These are phyloP conservation scores for Graptemys geographica DNA, from an alignment of 2,797 vertebrate genomes.

Conservation along the genomic window DNA sequence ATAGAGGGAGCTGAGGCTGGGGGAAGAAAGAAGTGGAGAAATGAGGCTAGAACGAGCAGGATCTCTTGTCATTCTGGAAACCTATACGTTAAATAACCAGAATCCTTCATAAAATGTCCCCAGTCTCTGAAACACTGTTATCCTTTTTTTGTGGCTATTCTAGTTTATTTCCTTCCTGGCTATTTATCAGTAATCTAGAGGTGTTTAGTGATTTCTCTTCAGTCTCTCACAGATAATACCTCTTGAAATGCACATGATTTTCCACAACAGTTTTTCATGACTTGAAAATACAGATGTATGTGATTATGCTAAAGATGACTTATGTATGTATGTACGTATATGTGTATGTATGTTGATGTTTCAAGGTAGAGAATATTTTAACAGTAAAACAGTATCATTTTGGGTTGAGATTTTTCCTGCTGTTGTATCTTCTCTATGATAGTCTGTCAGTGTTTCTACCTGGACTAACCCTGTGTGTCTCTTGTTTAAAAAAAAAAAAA, in stretches of 20 bases:
- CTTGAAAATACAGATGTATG: neutral
- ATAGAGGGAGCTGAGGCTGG: too few species aligned
- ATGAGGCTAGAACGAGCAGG: neutral
- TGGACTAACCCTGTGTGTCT: neutral
- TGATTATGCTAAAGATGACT: neutral
- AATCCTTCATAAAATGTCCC: slow-evolving; percentile 3
- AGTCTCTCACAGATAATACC: neutral
- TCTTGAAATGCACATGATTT: neutral
- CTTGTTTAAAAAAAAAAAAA: too few species aligned
- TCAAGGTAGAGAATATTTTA: neutral
- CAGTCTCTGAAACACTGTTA: neutral
- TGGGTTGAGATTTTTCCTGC: neutral
- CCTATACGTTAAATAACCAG: slow-evolving; percentile 6
- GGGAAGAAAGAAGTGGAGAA: too few species aligned
- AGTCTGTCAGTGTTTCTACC: neutral
- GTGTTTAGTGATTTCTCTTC: neutral
- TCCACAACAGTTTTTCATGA: too few species aligned
- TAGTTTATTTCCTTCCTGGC: neutral
- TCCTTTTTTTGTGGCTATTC: neutral
- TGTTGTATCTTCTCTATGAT: neutral
- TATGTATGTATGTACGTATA: neutral
- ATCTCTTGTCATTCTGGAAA: neutral
- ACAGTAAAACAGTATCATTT: neutral
- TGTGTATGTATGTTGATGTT: neutral
- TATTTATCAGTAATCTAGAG: neutral